Conservation (phyloP, 2,888 invertebrate species). For the Phyllotreta cruciferae region DNA sequence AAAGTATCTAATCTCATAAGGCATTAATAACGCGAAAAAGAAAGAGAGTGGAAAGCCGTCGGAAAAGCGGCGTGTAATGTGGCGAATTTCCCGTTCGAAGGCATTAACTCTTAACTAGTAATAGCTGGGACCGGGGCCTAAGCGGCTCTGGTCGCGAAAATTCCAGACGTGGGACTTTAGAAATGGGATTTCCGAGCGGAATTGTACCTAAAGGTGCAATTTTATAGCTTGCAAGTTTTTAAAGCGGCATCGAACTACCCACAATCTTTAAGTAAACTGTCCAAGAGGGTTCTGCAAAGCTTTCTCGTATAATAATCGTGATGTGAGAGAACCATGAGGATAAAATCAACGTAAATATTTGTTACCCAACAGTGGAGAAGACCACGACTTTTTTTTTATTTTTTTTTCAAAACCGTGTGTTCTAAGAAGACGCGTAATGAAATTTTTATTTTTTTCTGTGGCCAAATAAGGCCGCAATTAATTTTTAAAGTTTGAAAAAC, state of each 20-base stretch:
- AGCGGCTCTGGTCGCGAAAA: slow-evolving; percentile 3
- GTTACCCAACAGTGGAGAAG: too few species aligned
- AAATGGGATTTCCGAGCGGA: slow-evolving; percentile 12
- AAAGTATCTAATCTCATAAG: slow-evolving; percentile 42
- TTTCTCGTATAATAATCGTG: too few species aligned
- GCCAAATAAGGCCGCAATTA: too few species aligned
- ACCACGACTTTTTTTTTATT: too few species aligned
- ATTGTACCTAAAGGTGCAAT: slow-evolving; percentile 15
- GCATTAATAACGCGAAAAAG: slow-evolving; percentile 39
- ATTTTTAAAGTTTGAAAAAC: too few species aligned
- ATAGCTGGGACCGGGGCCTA: slow-evolving; percentile 15
- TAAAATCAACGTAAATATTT: too few species aligned
- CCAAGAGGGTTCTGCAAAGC: not conserved
- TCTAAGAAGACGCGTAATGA: too few species aligned
- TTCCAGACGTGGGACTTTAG: not conserved
- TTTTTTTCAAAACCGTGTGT: too few species aligned
- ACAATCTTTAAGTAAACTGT: slow-evolving; percentile 4
- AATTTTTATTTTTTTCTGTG: too few species aligned
- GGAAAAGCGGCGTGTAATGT: slow-evolving; percentile 40
- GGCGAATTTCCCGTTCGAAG: slow-evolving; percentile 39
- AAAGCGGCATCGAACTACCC: not conserved
- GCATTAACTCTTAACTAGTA: slow-evolving; percentile 41
- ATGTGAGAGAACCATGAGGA: too few species aligned
- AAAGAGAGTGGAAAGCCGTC: slow-evolving; percentile 30
- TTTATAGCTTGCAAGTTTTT: not conserved